A percentile compares a stretch with the other conserved stretches of the same genome.
Conservation (phyloP, 2,797 vertebrate species). For the Huso huso region DNA sequence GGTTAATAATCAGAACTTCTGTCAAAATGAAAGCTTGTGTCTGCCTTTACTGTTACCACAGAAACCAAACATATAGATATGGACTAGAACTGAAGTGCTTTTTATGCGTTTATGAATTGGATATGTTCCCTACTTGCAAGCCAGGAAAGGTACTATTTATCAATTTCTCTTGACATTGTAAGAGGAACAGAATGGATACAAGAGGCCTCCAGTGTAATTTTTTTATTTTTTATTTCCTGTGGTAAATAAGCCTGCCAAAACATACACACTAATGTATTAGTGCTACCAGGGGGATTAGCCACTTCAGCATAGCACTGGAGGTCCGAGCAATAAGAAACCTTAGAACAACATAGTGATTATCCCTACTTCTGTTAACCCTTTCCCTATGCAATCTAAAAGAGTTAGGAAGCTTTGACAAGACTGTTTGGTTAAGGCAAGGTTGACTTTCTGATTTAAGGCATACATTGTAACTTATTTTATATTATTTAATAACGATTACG, state of each 20-base stretch:
- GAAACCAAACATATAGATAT: constrained; percentile 25
- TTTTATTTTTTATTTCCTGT: constrained; percentile 46
- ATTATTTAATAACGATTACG: too few species aligned
- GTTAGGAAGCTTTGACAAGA: too few species aligned
- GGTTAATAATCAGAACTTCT: constrained; percentile 37
- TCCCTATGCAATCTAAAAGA: too few species aligned
- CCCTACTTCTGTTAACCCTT: too few species aligned
- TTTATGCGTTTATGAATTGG: neutral
- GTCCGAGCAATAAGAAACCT: neutral
- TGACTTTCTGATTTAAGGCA: too few species aligned
- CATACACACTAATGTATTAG: constrained; percentile 40
- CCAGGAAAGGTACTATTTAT: constrained; percentile 12
- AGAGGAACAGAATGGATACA: constrained; percentile 12
- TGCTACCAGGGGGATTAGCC: constrained; percentile 22
- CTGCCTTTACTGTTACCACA: constrained; percentile 32
- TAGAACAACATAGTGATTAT: too few species aligned
- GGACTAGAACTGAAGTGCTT: constrained; percentile 13
- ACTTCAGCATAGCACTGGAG: constrained; percentile 1
- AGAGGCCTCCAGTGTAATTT: constrained; percentile 33
- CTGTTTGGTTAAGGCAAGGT: too few species aligned
- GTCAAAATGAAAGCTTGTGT: constrained; percentile 44
- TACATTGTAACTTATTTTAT: too few species aligned
- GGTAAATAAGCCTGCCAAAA: constrained; percentile 44
- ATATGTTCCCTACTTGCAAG: neutral
- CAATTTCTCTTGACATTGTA: constrained; percentile 32